phyloP scores from a whole-genome alignment of 2,797 vertebrate genomes.

The Columba guinea region DNA sequence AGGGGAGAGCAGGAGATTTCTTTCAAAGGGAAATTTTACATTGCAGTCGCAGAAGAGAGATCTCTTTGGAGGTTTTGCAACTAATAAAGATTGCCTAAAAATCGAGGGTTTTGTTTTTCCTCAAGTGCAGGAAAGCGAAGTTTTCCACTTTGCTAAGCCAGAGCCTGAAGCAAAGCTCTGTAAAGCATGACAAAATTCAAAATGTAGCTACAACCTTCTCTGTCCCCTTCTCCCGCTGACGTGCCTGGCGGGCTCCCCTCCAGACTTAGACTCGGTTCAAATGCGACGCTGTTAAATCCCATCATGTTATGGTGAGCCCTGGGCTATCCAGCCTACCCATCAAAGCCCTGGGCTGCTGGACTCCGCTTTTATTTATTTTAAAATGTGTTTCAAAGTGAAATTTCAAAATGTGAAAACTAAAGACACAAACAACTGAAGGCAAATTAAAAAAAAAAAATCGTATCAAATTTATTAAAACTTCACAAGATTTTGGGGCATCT shows the following conservation, averaged over 20 bases:
- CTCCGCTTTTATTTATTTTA: conserved; percentile 10
- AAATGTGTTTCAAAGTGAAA: conserved; percentile 5
- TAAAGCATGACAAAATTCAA: background rate
- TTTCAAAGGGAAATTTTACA: background rate
- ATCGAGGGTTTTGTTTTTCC: background rate
- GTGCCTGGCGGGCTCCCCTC: background rate
- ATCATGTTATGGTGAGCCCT: background rate
- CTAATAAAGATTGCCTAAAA: background rate
- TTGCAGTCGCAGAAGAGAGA: background rate
- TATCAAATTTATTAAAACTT: background rate
- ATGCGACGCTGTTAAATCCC: background rate
- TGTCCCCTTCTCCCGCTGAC: background rate
- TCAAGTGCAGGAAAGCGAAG: no score
- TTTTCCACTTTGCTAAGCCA: background rate
- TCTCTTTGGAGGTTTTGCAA: background rate
- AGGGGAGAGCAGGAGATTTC: background rate
- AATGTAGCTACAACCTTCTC: background rate
- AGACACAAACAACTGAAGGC: background rate
- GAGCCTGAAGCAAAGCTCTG: background rate
- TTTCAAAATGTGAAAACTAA: conserved; percentile 1
- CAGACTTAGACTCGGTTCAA: background rate
- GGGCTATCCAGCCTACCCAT: background rate
- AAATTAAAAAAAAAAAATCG: background rate
- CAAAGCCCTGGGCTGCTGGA: background rate
- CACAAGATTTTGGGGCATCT: background rate